These are phyloP conservation scores for Liparis tanakae DNA, from an alignment of 2,797 vertebrate species.

Conservation along the genomic window DNA sequence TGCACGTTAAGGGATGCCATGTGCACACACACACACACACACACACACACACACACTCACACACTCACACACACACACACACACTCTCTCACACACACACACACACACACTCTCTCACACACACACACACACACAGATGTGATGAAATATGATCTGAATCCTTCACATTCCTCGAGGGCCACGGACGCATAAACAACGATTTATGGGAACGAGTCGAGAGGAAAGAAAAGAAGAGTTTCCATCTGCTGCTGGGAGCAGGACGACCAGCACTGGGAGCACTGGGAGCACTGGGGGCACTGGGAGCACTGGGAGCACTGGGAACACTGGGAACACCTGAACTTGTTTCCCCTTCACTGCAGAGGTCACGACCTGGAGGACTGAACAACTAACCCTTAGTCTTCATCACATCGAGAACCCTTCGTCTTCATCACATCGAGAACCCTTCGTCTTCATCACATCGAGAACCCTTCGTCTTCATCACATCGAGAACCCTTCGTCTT, in stretches of 20 bases:
- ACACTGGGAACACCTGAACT: not conserved
- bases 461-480: no score
- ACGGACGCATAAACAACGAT: slow-evolving; percentile 44
- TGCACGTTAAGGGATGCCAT: no score
- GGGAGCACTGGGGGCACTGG: not conserved
- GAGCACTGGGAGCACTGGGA: not conserved
- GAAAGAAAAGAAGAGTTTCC: slow-evolving; percentile 6
- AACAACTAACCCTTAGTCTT: not conserved
- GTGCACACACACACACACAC: no score
- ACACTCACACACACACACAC: no score
- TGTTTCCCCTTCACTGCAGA: no score
- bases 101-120: no score
- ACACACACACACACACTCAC: no score
- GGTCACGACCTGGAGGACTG: not conserved
- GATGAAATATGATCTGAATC: slow-evolving; percentile 56
- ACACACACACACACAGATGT: slow-evolving; percentile 16
- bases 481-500: no score
- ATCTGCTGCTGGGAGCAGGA: not conserved
- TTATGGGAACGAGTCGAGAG: slow-evolving; percentile 33
- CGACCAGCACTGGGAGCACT: not conserved
- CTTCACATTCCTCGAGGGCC: slow-evolving; percentile 53
- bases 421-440: no score
- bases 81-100: no score
- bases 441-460: no score
- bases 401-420: no score